Percentiles rank a stretch among this genome's conserved stretches.
These are phyloP conservation scores for Lasioglossum morio DNA, from an alignment of 2,888 invertebrate species.

Conservation along the genomic window DNA sequence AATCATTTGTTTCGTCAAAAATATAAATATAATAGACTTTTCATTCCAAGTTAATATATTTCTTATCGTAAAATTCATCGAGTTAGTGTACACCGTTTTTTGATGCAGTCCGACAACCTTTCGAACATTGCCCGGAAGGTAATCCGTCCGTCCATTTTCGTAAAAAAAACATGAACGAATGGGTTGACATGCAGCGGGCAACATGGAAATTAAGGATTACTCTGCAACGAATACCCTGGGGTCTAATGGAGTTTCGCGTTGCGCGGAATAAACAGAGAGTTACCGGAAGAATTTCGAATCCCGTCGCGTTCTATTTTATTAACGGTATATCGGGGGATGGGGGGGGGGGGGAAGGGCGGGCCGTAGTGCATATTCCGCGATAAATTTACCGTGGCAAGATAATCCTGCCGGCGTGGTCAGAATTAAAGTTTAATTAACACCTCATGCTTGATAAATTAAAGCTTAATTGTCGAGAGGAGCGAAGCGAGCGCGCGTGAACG, in stretches of 20 bases:
- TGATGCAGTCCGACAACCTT: not conserved
- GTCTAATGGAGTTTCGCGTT: slow-evolving; percentile 34
- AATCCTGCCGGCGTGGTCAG: slow-evolving; percentile 68
- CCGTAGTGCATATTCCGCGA: slow-evolving; percentile 48
- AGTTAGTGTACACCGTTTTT: not conserved
- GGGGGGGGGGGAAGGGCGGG: not conserved
- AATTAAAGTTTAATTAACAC: slow-evolving; percentile 80
- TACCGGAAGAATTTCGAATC: slow-evolving; percentile 34
- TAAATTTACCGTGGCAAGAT: slow-evolving; percentile 66
- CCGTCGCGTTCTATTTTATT: slow-evolving; percentile 47
- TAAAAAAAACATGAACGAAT: not conserved
- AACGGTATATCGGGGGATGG: slow-evolving; percentile 58
- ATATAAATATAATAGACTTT: not conserved
- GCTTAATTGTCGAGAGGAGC: slow-evolving; percentile 65
- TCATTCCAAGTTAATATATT: not conserved
- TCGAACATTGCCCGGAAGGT: not conserved
- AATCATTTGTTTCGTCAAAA: not conserved
- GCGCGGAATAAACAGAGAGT: slow-evolving; percentile 22
- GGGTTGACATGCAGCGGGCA: not conserved
- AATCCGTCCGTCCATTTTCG: not conserved
- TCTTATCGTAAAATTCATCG: not conserved
- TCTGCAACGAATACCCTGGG: slow-evolving; percentile 9
- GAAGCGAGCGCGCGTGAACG: not conserved
- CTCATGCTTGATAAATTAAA: slow-evolving; percentile 72
- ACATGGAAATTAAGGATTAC: slow-evolving; percentile 33